Evolutionary conservation across 2,113 vertebrate genomes (phyloP).

Genomic region (Salminus brasiliensis): DNA sequence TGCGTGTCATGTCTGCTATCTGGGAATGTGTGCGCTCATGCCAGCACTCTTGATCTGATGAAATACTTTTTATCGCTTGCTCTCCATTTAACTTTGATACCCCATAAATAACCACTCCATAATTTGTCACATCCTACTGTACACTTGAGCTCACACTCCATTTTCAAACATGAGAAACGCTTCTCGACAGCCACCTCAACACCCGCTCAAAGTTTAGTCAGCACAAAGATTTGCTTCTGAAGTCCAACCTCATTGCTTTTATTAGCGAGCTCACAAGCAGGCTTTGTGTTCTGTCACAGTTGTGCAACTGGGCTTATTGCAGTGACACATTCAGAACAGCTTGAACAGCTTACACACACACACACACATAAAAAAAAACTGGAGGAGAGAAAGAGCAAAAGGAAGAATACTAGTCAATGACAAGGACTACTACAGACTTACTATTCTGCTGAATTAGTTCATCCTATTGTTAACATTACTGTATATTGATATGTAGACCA

Average conservation of each 20-base stretch:
- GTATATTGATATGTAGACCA: too few relatives aligned
- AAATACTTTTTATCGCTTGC: conserved; percentile 26
- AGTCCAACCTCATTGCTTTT: conserved; percentile 17
- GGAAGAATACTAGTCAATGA: too few relatives aligned
- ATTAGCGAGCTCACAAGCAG: conserved; percentile 8
- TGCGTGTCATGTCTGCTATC: conserved; percentile 25
- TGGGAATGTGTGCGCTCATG: not conserved
- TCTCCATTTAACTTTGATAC: conserved; percentile 39
- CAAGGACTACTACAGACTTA: too few relatives aligned
- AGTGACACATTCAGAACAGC: not conserved
- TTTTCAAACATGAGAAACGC: not conserved
- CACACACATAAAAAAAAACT: conserved; percentile 29
- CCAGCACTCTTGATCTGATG: conserved; percentile 25
- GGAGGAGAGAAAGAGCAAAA: conserved; percentile 35
- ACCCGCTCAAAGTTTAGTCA: conserved; percentile 29
- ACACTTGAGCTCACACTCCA: conserved; percentile 14
- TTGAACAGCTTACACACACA: too few relatives aligned
- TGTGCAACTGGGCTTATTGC: conserved; percentile 6
- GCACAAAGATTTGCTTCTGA: conserved; percentile 12
- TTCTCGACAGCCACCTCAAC: conserved; percentile 25
- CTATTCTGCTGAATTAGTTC: too few relatives aligned
- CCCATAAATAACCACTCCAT: conserved; percentile 25
- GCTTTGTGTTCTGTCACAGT: conserved; percentile 16
- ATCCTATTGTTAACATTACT: too few relatives aligned
- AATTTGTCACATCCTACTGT: conserved; percentile 29